phyloP scores from a whole-genome alignment of 2,888 invertebrate genomes.

The Eurois occulta region DNA sequence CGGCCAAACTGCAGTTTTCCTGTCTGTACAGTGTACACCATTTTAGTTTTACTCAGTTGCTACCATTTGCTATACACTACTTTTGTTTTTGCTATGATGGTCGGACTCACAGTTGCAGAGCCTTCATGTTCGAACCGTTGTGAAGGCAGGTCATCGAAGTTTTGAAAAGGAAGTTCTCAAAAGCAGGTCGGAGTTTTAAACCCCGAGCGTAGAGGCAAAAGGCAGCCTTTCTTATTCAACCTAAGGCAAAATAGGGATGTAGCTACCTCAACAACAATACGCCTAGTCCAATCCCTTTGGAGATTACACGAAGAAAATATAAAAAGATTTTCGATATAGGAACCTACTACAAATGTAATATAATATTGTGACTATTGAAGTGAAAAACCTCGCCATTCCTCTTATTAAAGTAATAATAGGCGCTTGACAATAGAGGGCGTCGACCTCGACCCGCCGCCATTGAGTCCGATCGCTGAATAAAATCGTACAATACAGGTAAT shows the following conservation, averaged over 20 bases:
- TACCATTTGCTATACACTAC: neutral
- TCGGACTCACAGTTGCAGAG: neutral
- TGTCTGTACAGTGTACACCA: neutral
- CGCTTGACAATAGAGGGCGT: constrained; percentile 45
- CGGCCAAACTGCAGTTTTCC: neutral
- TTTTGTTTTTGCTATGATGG: neutral
- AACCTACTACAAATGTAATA: constrained; percentile 4
- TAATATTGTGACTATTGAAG: constrained; percentile 34
- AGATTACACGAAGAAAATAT: neutral
- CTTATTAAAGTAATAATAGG: constrained; percentile 51
- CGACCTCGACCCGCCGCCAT: constrained; percentile 44
- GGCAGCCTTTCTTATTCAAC: neutral
- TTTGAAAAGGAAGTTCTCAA: neutral
- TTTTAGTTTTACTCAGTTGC: neutral
- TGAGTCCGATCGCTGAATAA: constrained; percentile 45
- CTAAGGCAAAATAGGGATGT: neutral
- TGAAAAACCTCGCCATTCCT: constrained; percentile 42
- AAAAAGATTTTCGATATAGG: constrained; percentile 7
- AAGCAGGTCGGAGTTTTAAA: neutral
- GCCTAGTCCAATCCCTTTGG: neutral
- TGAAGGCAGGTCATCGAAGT: neutral
- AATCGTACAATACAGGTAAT: constrained; percentile 55
- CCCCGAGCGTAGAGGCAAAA: neutral
- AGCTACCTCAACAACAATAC: constrained; percentile 2
- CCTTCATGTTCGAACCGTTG: neutral